Base-by-base conservation (phyloP, 2,888 invertebrate species). In the Epinotia brunnichana region DNA sequence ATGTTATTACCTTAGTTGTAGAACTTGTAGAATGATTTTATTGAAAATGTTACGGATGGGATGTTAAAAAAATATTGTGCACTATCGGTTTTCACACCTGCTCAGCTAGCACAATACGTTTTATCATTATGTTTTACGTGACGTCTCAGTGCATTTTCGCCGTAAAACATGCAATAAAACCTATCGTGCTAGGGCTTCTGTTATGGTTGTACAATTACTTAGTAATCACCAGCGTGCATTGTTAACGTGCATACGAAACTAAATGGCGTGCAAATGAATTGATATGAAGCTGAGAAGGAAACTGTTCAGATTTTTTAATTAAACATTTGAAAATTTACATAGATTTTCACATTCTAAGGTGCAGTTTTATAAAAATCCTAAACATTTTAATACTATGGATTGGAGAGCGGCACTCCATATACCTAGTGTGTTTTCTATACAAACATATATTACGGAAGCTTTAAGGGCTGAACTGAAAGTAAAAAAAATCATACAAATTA, bases 171-270 rank as follows among this genome's bases (percentile, higher is more conserved):
- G n/a, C n/a, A n/a, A n/a, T n/a, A n/a, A n/a, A n/a, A n/a, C n/a
- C n/a, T n/a, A n/a, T n/a, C n/a, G n/a, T n/a, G n/a, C n/a, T n/a
- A n/a, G n/a, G n/a, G n/a, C n/a, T n/a, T n/a, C n/a, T n/a, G 35
- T 61, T 61, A 72, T 56, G 17, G 24, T 39, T 51, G 48, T 56
- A 35, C 71, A 72, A 72, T 72, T 72, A 61, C 59, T 53, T 41
- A 15, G 51, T 35, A 72, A 53, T 39, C 51, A 19, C 53, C 41
- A 35, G 35, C 61, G 59, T 39, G 3, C 62, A 9, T 41, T 61
- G 71, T 67, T 72, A 72, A 72, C 66, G 41, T 13, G 11, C 66
- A 41, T 13, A 17, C 19, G 3, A 53, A 7, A 60, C 21, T n/a
- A 17, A 62, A 48, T 62, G 62, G 62, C 48, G 48, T 62, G 17